Conservation (phyloP, 2,113 vertebrate genomes). For the Hyperoodon ampullatus region DNA sequence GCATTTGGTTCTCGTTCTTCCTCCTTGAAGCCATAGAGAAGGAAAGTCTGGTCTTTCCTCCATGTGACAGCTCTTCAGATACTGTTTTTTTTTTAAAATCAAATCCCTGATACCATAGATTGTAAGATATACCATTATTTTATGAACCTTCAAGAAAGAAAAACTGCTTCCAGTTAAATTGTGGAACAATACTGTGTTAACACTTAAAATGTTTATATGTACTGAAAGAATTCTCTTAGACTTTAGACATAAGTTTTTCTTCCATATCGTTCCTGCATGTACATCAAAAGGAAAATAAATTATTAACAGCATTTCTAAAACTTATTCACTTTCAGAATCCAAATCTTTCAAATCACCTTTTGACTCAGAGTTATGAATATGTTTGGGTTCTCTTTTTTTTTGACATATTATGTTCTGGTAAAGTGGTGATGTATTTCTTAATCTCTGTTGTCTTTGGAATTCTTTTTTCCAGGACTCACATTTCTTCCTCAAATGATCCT, state of each 20-base stretch:
- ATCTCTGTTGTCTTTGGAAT: neutral
- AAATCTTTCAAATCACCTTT: neutral
- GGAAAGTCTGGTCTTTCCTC: neutral
- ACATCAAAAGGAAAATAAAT: neutral
- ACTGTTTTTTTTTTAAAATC: neutral
- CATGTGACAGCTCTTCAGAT: neutral
- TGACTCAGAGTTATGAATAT: neutral
- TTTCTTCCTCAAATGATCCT: neutral
- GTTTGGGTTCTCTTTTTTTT: neutral
- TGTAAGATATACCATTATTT: neutral
- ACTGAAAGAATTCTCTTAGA: neutral
- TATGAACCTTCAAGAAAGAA: neutral
- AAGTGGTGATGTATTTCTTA: neutral
- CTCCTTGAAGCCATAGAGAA: neutral
- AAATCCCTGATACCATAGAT: neutral
- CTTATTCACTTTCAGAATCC: neutral
- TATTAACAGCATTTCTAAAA: neutral
- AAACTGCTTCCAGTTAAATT: neutral
- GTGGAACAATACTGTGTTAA: neutral
- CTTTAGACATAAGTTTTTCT: neutral
- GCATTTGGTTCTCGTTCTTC: neutral
- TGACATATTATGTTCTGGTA: neutral
- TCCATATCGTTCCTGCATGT: neutral
- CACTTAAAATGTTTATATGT: neutral
- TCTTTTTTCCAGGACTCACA: neutral